Base-by-base conservation (phyloP, 2,888 invertebrate genomes). In the Euzophera pinguis region DNA sequence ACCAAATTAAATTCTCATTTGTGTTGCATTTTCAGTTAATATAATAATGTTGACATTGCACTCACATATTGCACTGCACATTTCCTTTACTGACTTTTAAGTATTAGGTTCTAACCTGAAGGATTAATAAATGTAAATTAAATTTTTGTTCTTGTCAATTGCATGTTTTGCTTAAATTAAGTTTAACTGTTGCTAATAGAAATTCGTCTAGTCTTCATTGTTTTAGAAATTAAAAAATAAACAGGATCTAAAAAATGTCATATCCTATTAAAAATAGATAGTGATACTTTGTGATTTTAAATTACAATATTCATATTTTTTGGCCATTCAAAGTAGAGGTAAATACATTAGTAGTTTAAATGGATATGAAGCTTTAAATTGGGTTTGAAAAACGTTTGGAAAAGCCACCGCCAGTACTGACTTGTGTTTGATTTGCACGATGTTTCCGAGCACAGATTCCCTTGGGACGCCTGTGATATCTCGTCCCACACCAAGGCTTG, bases 251-350 rank as follows among this genome's bases (percentile, higher is more conserved):
- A 22, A 22, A 22, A 22, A 22, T 22, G 5, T 22, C 22, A 2
- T 5, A 3, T 5, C 5, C 22, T 2, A 22, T 22, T 22, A 5
- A 5, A 22, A 22, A 22, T 22, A 22, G 2, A 5, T 22, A 22
- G 22, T 22, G 22, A 22, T 22, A 5, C 22, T 22, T 22, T 52
- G 57, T 57, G 50, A 51, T 56, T 62, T 55, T 53, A 56, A 55
- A 65, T 73, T 73, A 82, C 79, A 76, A 81, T 88, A 88, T 88
- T 87, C 88, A 88, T 88, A 88, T 88, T 88, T 88, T 87, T 88
- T 88, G 85, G 73, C 57, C 34, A 32, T 27, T 42, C 32, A 27
- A 5, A 10, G 39, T 39, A 39, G 22, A 22, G 5, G 5, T 22
- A 22, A 3, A 3, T 39, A 16, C 29, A 22, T 48, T 55, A 69